Percentiles rank a stretch among this genome's conserved stretches.
Conservation (phyloP, 2,888 invertebrate species). For the Flexamia atlantica region DNA sequence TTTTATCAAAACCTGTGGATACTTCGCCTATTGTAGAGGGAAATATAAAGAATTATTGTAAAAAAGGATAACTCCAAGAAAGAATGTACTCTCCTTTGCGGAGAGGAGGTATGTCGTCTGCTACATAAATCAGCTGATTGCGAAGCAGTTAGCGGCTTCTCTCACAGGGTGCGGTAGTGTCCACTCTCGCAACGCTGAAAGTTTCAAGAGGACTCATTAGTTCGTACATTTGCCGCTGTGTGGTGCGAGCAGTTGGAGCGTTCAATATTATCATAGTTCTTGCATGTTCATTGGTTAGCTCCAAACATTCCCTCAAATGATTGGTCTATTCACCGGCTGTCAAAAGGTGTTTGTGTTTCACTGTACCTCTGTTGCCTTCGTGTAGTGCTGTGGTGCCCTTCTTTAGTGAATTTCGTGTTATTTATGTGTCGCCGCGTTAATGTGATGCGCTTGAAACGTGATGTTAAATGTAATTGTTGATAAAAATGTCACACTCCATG, state of each 20-base stretch:
- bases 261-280: slow-evolving; percentile 59
- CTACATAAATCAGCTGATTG: slow-evolving; percentile 3
- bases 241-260: slow-evolving; percentile 10
- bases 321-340: slow-evolving; percentile 61
- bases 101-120: neutral
- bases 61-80: too few species aligned
- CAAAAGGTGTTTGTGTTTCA: slow-evolving; percentile 56
- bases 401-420: neutral
- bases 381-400: slow-evolving; percentile 38
- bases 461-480: neutral
- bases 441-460: neutral
- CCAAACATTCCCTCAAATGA: slow-evolving; percentile 48
- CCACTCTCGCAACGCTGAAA: neutral
- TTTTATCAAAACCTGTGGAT: too few species aligned
- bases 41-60: too few species aligned
- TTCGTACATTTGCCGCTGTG: slow-evolving; percentile 24
- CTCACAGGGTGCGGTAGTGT: slow-evolving; percentile 11
- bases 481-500: neutral
- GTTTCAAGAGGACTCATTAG: neutral
- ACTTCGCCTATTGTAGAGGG: too few species aligned
- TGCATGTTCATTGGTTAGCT: slow-evolving; percentile 56
- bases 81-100: too few species aligned
- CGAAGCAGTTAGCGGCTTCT: neutral
- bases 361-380: slow-evolving; percentile 56
- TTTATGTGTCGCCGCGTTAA: neutral